Base-by-base conservation (phyloP, 2,888 invertebrate genomes). In the Lasioglossum oenotherae region DNA sequence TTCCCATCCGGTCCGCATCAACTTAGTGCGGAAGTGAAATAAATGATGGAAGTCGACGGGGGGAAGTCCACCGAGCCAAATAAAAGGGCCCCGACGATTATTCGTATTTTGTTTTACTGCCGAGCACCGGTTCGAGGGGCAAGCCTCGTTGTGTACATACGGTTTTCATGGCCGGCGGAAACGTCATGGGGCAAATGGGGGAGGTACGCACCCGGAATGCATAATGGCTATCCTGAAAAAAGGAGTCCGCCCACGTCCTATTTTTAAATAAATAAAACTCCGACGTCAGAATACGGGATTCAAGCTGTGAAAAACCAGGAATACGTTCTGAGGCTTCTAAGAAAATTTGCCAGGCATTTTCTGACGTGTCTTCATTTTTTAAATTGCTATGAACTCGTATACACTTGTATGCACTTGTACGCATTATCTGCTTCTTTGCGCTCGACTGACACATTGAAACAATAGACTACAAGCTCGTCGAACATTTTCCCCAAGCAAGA, bases 1-100 rank as follows among this genome's bases (percentile, higher is more conserved):
- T 73, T 84, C 60, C 80, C 84, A 88, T 87, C 85, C 90, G 88
- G 86, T 72, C 69, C 72, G 84, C 83, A 73, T 84, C 88, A 81
- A 80, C 73, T 82, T 78, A 81, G 82, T 82, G 86, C 90, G 88
- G 90, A 88, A 84, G 85, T 85, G 79, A 85, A 90, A 87, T 90
- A 86, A 90, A 90, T 77, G 88, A 89, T 81, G 81, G 81, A 80
- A 69, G 76, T 77, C 71, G 74, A 72, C 80, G 72, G 35, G 80
- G 80, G 74, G 46, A 57, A 10, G 41, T 19, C n/a, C 16, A 41
- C 31, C 27, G 38, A 82, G 78, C 71, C 64, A 60, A 74, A 85
- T 87, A 79, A 85, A 85, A 81, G 79, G 27, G 67, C 23, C 69
- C 64, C 53, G 74, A 23, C 75, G 75, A 74, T 78, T 60, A 69